phyloP scores from a whole-genome alignment of 1,140 invertebrate species.

The Lutraria rhynchaena region DNA sequence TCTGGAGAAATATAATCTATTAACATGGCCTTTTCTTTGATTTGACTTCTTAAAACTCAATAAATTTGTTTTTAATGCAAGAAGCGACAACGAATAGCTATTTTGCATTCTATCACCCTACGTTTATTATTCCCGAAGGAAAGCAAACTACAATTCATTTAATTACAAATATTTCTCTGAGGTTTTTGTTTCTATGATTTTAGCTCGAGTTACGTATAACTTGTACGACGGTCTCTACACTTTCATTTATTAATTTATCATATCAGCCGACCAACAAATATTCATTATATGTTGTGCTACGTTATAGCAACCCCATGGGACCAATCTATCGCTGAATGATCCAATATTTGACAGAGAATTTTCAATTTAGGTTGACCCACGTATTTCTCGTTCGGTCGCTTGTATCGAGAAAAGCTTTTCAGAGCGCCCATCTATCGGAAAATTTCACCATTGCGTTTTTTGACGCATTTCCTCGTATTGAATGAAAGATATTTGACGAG shows the following conservation, averaged over 20 bases:
- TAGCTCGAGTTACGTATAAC: not conserved
- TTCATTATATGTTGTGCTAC: constrained; percentile 54
- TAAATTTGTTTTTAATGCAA: constrained; percentile 20
- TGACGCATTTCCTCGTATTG: constrained; percentile 54
- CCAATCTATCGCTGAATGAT: constrained; percentile 1
- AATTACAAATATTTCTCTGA: constrained; percentile 30
- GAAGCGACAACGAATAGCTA: constrained; percentile 10
- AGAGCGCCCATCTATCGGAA: constrained; percentile 34
- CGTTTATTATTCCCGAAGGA: constrained; percentile 13
- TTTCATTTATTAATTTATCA: constrained; percentile 55
- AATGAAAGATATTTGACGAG: not conserved
- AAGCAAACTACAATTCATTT: constrained; percentile 17
- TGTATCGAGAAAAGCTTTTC: constrained; percentile 39
- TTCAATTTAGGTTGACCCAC: constrained; percentile 53
- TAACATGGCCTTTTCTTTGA: not conserved
- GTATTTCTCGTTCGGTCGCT: constrained; percentile 42
- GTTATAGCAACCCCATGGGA: constrained; percentile 20
- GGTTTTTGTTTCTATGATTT: constrained; percentile 38
- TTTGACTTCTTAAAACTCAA: constrained; percentile 24
- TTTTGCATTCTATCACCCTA: constrained; percentile 30
- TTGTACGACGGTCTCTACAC: not conserved
- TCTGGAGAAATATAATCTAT: too few relatives aligned
- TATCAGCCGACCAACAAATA: constrained; percentile 25
- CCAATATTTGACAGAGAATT: constrained; percentile 38
- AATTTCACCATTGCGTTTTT: constrained; percentile 48